These are phyloP conservation scores for Hiodon tergisus DNA, from an alignment of 2,113 vertebrate species.

Conservation along the genomic window DNA sequence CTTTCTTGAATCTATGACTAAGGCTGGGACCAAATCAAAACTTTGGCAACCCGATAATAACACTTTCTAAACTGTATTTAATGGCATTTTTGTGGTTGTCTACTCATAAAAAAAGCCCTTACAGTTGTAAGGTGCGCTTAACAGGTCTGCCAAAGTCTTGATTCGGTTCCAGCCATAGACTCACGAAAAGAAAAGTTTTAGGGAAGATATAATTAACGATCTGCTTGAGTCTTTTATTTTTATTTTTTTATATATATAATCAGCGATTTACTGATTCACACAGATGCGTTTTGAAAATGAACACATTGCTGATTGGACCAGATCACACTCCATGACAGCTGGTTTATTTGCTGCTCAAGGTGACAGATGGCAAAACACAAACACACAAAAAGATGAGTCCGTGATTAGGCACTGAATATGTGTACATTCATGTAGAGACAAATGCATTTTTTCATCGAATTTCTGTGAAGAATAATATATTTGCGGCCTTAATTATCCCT, in stretches of 20 bases:
- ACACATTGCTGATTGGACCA: slow-evolving; percentile 66
- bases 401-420: slow-evolving; percentile 62
- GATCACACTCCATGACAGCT: slow-evolving; percentile 69
- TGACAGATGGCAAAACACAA: slow-evolving; percentile 74
- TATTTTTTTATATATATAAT: slow-evolving; percentile 49
- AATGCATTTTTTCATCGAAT: slow-evolving; percentile 21
- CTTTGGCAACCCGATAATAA: too few species aligned
- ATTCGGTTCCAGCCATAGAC: slow-evolving; percentile 28
- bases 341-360: slow-evolving; percentile 68
- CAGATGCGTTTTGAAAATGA: slow-evolving; percentile 67
- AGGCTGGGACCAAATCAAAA: too few species aligned
- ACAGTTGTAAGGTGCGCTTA: too few species aligned
- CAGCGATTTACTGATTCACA: slow-evolving; percentile 34
- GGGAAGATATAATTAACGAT: slow-evolving; percentile 63
- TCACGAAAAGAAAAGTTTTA: slow-evolving; percentile 49
- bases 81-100: too few species aligned
- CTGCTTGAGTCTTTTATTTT: slow-evolving; percentile 39
- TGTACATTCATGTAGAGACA: slow-evolving; percentile 54
- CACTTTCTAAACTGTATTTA: too few species aligned
- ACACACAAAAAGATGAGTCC: slow-evolving; percentile 59
- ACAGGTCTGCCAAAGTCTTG: too few species aligned
- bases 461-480: slow-evolving; percentile 14
- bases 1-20: too few species aligned
- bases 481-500: slow-evolving; percentile 6
- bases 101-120: too few species aligned